These are phyloP conservation scores for Zaprionus lineosus DNA, from an alignment of 2,888 invertebrate species.

Conservation along the genomic window DNA sequence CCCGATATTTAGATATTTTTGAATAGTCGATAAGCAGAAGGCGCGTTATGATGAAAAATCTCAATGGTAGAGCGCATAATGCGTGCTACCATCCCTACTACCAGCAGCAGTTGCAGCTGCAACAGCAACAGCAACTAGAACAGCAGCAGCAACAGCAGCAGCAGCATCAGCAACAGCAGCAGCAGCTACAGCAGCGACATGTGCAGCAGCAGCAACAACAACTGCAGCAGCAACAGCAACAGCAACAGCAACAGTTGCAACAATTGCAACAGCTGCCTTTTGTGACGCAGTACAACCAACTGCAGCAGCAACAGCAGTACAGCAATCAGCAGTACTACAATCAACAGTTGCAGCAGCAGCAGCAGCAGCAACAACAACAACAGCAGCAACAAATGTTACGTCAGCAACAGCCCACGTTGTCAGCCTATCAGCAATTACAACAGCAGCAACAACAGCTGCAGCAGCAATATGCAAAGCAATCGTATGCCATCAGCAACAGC, in stretches of 20 bases:
- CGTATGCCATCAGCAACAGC: slow-evolving; percentile 37
- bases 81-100: slow-evolving; percentile 75
- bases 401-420: slow-evolving; percentile 63
- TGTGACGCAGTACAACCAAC: slow-evolving; percentile 38
- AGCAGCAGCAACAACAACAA: slow-evolving; percentile 44
- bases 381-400: slow-evolving; percentile 62
- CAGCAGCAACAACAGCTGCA: slow-evolving; percentile 44
- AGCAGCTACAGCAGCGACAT: slow-evolving; percentile 24
- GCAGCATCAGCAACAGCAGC: slow-evolving; percentile 20
- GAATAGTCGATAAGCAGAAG: slow-evolving; percentile 28
- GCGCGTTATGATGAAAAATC: slow-evolving; percentile 73
- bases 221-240: slow-evolving; percentile 29
- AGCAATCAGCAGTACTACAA: slow-evolving; percentile 22
- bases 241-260: slow-evolving; percentile 34
- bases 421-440: slow-evolving; percentile 58
- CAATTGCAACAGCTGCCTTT: slow-evolving; percentile 25
- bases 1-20: too few species aligned
- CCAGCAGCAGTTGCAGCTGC: slow-evolving; percentile 57
- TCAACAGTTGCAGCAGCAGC: slow-evolving; percentile 18
- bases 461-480: slow-evolving; percentile 39
- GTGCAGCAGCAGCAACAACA: slow-evolving; percentile 31
- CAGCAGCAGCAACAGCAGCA: slow-evolving; percentile 46
- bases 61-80: slow-evolving; percentile 73
- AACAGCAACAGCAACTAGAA: slow-evolving; percentile 43
- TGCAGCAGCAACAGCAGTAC: slow-evolving; percentile 41